Evolutionary conservation across 1,140 invertebrate genomes (phyloP), one percentile per base, ranked within the genome.

Genomic region (Pseudoatta argentina): DNA sequence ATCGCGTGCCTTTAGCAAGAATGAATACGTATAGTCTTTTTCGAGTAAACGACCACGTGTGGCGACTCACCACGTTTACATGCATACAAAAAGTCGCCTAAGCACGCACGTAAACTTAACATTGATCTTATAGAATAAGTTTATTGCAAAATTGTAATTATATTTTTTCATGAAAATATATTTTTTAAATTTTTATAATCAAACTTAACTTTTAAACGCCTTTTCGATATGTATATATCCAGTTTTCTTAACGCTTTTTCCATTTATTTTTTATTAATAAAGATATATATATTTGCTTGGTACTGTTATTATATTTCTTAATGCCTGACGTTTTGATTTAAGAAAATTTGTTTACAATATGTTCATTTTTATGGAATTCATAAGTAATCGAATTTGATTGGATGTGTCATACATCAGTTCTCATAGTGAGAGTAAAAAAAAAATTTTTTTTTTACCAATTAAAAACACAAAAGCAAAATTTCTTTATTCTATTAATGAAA

Each of bases 1-100:
- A 86, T 90, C 76, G 79, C 86, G 73, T 81, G 81, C 75, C 44
- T 82, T 77, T 77, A 57, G 21, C 61, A 16, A 24, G 55, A 87
- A 73, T 75, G 39, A 88, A 79, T 69, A 85, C 27, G 21, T 76
- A 72, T 1, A 18, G 71, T 21, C 76, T 85, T 51, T 75, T 77
- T 53, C n/a, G 39, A 87, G 39, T 64, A 48, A 73, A 83, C 55
- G 39, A 27, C 6, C 57, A 69, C 44, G 24, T 44, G 61, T 27
- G 27, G 0, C 63, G 48, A 53, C 69, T 86, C 53, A 81, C 67
- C 39, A 18, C 24, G 53, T 53, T 69, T 69, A 24, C 30, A n/a
- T 67, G 79, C 57, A 83, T 61, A 27, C 69, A 44, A 75, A 75
- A 57, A 75, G 8, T 73, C n/a, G 39, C 39, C 55, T 24, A 30